phyloP scores from a whole-genome alignment of 2,797 vertebrate genomes.

The Spheniscus humboldti region DNA sequence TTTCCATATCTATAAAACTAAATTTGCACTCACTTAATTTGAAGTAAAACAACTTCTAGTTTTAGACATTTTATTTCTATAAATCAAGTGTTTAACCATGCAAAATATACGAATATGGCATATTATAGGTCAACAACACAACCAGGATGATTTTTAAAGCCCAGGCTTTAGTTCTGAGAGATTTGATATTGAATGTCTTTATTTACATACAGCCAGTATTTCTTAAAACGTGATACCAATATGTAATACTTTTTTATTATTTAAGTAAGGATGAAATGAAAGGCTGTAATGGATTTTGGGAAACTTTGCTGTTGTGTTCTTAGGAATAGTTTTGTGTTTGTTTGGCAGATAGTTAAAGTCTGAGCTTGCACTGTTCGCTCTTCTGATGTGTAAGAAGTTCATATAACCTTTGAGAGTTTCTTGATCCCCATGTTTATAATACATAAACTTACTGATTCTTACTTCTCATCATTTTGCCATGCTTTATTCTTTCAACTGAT shows the following conservation, averaged over 20 bases:
- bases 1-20: not conserved
- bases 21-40: not conserved
- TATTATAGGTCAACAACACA: not conserved
- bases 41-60: not conserved
- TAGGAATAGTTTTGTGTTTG: not conserved
- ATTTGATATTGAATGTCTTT: not conserved
- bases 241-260: not conserved
- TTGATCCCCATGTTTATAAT: not conserved
- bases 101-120: not conserved
- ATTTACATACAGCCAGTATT: not conserved
- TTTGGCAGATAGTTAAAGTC: not conserved
- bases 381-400: not conserved
- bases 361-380: not conserved
- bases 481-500: not conserved
- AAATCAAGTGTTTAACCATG: not conserved
- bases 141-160: not conserved
- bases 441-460: not conserved
- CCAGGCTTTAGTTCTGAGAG: not conserved
- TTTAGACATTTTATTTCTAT: not conserved
- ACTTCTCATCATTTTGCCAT: not conserved
- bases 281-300: not conserved
- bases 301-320: not conserved
- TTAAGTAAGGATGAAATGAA: not conserved
- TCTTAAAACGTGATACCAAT: not conserved
- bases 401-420: not conserved